These are phyloP conservation scores for cat (Felis catus) DNA, from an alignment of 2,113 vertebrate genomes.

Conservation along the genomic window F.catus_Fca126_mat1.0 CM031413.1:24674501-24675000, in stretches of 20 bases:
- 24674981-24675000: not conserved
- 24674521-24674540: not conserved
- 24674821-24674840: not conserved
- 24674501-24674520: not conserved
- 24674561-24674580: not conserved
- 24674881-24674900: not conserved
- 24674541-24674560: not conserved
- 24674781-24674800: not conserved
- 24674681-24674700: constrained; percentile 13
- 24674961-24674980: not conserved
- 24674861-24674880: not conserved
- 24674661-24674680: constrained; percentile 27
- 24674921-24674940: not conserved
- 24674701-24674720: not conserved
- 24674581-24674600: not conserved
- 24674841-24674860: not conserved
- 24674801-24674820: not conserved
- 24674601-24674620: not conserved
- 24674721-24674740: not conserved
- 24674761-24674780: not conserved
- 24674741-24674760: constrained; percentile 31
- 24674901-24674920: not conserved
- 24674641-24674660: not conserved
- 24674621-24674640: not conserved
- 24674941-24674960: not conserved